Conservation (phyloP, 2,888 invertebrate species). For the Heteropelma amictum region DNA sequence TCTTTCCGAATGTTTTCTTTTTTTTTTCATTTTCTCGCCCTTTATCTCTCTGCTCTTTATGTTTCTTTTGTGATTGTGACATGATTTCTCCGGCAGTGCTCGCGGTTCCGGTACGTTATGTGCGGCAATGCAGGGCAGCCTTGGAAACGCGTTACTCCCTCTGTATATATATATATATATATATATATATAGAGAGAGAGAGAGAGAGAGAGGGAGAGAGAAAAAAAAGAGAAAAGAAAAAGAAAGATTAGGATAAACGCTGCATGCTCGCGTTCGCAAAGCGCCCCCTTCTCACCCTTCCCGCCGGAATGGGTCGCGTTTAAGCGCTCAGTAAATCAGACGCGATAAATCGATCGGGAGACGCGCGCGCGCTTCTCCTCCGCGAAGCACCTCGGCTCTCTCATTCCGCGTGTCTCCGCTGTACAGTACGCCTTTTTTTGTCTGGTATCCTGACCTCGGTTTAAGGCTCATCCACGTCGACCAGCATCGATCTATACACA, state of each 20-base stretch:
- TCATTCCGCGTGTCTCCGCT: background rate
- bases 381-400: conserved; percentile 29
- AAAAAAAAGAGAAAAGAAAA: background rate
- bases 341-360: conserved; percentile 66
- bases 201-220: background rate
- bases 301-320: conserved; percentile 57
- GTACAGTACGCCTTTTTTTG: background rate
- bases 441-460: conserved; percentile 52
- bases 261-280: conserved; percentile 36
- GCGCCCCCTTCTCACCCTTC: no score
- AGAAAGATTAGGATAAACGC: conserved; percentile 67
- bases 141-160: conserved; percentile 25
- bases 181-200: conserved; percentile 7
- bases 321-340: conserved; percentile 67
- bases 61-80: conserved; percentile 2
- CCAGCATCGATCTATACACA: background rate
- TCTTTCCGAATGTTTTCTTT: no score
- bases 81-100: background rate
- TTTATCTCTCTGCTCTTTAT: background rate
- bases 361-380: conserved; percentile 42
- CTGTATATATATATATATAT: no score
- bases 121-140: conserved; percentile 29
- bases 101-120: conserved; percentile 25
- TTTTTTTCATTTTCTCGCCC: background rate
- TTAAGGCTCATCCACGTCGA: conserved; percentile 8